Percentiles rank a stretch among this genome's conserved stretches.
phyloP scores from a whole-genome alignment of 2,797 vertebrate species.

The Pitangus sulphuratus region DNA sequence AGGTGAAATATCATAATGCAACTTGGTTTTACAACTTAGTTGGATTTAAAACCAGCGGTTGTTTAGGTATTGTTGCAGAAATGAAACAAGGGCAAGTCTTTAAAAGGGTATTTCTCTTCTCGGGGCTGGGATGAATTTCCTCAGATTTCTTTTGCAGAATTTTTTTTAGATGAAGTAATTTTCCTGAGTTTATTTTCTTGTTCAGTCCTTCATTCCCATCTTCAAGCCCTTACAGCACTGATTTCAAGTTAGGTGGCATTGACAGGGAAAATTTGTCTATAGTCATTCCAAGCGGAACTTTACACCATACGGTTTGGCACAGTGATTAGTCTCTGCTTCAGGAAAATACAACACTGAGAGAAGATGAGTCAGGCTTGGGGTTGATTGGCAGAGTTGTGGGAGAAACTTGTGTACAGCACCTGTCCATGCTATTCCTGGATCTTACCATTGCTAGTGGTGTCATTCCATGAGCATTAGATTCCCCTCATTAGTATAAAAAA shows the following conservation, averaged over 20 bases:
- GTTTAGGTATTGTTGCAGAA: not conserved
- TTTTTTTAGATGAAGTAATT: not conserved
- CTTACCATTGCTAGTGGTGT: not conserved
- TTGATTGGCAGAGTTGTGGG: constrained; percentile 24
- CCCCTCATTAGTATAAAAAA: not conserved
- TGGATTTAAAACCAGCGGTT: not conserved
- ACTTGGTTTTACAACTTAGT: not conserved
- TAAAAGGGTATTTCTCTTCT: not conserved
- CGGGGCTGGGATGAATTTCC: not conserved
- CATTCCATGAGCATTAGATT: not conserved
- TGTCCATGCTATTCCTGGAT: constrained; percentile 42
- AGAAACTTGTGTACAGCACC: constrained; percentile 12
- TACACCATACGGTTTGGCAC: not conserved
- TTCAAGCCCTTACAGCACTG: not conserved
- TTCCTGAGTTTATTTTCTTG: not conserved
- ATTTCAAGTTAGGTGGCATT: not conserved
- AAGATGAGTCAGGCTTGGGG: constrained; percentile 37
- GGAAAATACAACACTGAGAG: not conserved
- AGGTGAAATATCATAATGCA: not conserved
- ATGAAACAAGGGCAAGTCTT: not conserved
- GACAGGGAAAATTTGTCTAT: not conserved
- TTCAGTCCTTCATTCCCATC: not conserved
- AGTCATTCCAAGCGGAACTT: not conserved
- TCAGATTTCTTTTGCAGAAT: not conserved
- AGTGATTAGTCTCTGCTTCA: not conserved